Conservation (phyloP, 2,888 invertebrate genomes). For the Bhutanitis thaidina region DNA sequence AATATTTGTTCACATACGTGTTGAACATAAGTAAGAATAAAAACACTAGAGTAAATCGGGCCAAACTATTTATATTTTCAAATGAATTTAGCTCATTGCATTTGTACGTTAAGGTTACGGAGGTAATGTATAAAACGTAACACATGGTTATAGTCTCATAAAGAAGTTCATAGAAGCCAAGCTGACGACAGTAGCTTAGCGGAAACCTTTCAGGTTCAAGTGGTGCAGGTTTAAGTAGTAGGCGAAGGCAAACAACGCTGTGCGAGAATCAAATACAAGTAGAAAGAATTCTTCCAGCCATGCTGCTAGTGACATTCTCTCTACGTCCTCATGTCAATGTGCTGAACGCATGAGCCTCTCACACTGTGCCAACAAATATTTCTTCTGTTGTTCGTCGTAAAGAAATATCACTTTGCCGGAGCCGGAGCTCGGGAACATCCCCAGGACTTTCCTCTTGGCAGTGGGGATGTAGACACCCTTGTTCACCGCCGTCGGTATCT, state of each 20-base stretch:
- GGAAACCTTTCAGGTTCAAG: constrained; percentile 51
- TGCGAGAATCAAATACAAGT: constrained; percentile 66
- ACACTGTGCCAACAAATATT: constrained; percentile 64
- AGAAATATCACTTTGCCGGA: constrained; percentile 80
- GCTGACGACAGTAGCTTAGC: constrained; percentile 33
- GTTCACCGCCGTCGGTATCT: constrained; percentile 82
- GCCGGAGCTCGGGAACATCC: constrained; percentile 82
- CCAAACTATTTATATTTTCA: not conserved
- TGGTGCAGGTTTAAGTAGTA: constrained; percentile 71
- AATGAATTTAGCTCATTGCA: not conserved
- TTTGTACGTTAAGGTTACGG: constrained; percentile 6
- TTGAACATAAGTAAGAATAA: not conserved
- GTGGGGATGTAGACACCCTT: constrained; percentile 85
- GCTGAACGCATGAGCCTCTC: constrained; percentile 53
- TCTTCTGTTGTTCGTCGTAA: constrained; percentile 68
- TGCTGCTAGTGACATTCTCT: constrained; percentile 47
- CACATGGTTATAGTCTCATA: constrained; percentile 4
- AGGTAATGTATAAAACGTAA: constrained; percentile 2
- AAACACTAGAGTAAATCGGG: not conserved
- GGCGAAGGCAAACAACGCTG: constrained; percentile 54
- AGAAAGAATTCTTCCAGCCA: constrained; percentile 65
- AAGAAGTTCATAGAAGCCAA: not conserved
- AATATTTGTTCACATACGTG: not conserved
- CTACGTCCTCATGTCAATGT: constrained; percentile 72
- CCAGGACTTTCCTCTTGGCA: constrained; percentile 80